A percentile compares a stretch with the other conserved stretches of the same genome.
These are phyloP conservation scores for Cossypha dichroa DNA, from an alignment of 2,797 vertebrate species.

Conservation along the genomic window DNA sequence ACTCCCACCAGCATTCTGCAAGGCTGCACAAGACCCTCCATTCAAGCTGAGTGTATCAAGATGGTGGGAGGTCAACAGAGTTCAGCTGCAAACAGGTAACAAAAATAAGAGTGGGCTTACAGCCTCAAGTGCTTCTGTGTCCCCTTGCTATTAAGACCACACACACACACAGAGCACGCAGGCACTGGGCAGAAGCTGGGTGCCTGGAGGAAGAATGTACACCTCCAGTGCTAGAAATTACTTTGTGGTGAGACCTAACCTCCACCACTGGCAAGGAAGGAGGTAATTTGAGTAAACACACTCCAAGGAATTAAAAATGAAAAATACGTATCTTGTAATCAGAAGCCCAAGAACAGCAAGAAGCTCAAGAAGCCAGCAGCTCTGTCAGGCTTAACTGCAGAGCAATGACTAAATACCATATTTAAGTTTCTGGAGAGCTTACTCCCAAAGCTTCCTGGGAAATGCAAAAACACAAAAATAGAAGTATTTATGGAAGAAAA, in stretches of 20 bases:
- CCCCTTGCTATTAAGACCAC: background rate
- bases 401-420: background rate
- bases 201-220: background rate
- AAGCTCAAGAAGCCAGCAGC: background rate
- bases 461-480: background rate
- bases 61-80: background rate
- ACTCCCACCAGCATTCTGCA: background rate
- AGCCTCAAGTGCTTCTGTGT: background rate
- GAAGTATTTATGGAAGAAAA: background rate
- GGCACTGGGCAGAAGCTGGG: background rate
- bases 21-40: background rate
- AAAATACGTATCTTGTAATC: constrained; percentile 2
- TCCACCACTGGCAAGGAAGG: constrained; percentile 22
- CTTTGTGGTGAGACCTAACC: constrained; percentile 32
- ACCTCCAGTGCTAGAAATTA: background rate
- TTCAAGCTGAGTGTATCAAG: background rate
- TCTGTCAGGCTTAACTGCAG: constrained; percentile 1
- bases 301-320: constrained; percentile 42
- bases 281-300: constrained; percentile 50
- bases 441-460: background rate
- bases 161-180: background rate
- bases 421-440: background rate
- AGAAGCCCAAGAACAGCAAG: constrained; percentile 18
- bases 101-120: background rate
- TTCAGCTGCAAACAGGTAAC: background rate